Base-by-base conservation (phyloP, 2,797 vertebrate genomes). In the Acrocephalus scirpaceus region DNA sequence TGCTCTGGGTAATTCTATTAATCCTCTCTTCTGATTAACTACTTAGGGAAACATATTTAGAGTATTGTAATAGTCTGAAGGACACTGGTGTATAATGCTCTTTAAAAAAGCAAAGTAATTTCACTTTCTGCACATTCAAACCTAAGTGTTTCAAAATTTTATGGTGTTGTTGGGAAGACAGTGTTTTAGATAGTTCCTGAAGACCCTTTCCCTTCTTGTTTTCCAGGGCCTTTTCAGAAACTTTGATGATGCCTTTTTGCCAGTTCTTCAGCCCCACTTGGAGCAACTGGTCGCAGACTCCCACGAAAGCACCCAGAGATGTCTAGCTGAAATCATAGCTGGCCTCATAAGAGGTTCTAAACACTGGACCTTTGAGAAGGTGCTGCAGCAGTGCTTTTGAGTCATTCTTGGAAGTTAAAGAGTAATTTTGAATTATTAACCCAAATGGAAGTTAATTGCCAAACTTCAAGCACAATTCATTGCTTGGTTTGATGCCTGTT, bases 311-410 rank as follows among this genome's bases (percentile, higher is more conserved):
- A 99, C 99, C 27, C 99, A 99, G 96, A 98, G 99, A 40, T 99
- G 99, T 92, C 98, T 99, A 38, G 99, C 99, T 20, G 99, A 99
- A 98, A 99, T 99, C 66, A 99, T 99, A 95, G 99, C 99, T 75
- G 99, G 99, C 22, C 97, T 99, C 76, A 99, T 99, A 95, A 98
- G 99, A 97, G 99, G 99, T 51, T 99, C 98, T 94, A 99, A 99
- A 90, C 99, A 99, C 93, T 99, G 99, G 99, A 98, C 98, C 1
- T 98, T 98, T 97, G 98, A 98, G 93, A 98, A 98, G 98, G 98
- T 98, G 50, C 66, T 86, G 84, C 10, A 64, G 9, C 50, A 50
- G 53, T 51, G 6, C 30, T 75, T 79, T 88, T 83, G 32, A 50
- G 70, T 66, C 15, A 77, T 80, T 69, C 16, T 4, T 74, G n/a